Base-by-base conservation (phyloP, 2,797 vertebrate species). In the Zonotrichia albicollis region DNA sequence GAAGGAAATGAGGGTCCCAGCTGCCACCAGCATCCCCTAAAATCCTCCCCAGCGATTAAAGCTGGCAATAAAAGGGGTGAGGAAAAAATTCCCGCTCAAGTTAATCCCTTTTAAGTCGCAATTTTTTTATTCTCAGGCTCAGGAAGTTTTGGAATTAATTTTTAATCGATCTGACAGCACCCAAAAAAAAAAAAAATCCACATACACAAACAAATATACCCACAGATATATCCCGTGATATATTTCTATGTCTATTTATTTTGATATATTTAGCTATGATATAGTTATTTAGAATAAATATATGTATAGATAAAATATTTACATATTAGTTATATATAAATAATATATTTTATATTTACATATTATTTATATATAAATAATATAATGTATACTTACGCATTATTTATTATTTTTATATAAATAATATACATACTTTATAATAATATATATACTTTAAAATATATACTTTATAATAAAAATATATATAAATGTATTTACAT, bases 21-120 rank as follows among this genome's bases (percentile, higher is more conserved):
- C 30, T 23, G 55, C 62, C 66, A 23, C 29, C 55, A 54, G 26
- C n/a, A 11, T 3, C 9, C 14, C 48, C 36, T 7, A n/a, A 91
- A 73, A 68, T 30, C 5, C 5, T 6, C 16, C 13, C 18, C 9
- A 3, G 2, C 0, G 2, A 5, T 50, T 32, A 7, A 38, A 75
- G 5, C 6, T 38, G 42, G 10, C 9, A 40, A 3, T 9, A 34
- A 70, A 26, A 27, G 4, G 18, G 7, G 2, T 1, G 16, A 7
- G 18, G 12, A 0, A 26, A 22, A 50, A 43, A 58, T 2, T 26
- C n/a, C 23, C 1, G 6, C 17, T 54, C 16, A 4, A 6, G 15
- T 32, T 9, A 11, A 58, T 38, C 36, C 12, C 10, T 45, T 58
- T 3, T 12, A 10, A 40, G 16, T 8, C 0, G 0, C 3, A 1